Evolutionary conservation across 2,113 vertebrate species (phyloP), one percentile per base, ranked within the genome.

Genomic region (Lethenteron reissneri): DNA sequence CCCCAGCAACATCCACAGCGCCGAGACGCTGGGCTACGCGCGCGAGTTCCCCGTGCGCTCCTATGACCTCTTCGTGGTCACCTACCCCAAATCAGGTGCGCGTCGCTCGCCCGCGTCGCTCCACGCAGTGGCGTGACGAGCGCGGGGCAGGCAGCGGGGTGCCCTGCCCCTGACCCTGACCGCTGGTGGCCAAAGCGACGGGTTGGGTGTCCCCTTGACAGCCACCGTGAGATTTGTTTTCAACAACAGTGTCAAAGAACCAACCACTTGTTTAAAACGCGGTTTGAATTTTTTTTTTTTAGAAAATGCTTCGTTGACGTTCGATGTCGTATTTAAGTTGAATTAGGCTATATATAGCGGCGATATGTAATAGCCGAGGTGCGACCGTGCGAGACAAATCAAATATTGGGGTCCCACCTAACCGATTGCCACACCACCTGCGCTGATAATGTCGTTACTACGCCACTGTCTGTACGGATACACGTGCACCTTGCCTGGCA

Each of bases 41-140:
- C 2, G 77, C 57, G 10, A 75, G 14, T 89, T 88, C 74, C 14
- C 72, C 2, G 87, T 89, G 77, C 75, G 78, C 57, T 79, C 83
- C 74, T 79, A 75, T 0, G 88, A 90, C 17, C 80, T 81, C 25
- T 56, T 90, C 56, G 86, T 89, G 2, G 84, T 76, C 70, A 82
- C 85, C 13, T 90, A 85, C 74, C 88, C 88, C 70, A 89, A 88
- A 75, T 89, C 88, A 77, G 88, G 87, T 88, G 79, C 80, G 79
- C 73, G 70, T 4, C 58, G 11, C 10, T 25, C 8, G 57, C 56
- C 17, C 9, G 19, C 58, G 12, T 8, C 21, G 12, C 25, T 56
- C 56, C 10, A 41, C 57, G 21, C 21, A 13, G 58, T 17, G 9
- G 56, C 14, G 2, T 70, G 3, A 17, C 8, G 56, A n/a, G 9